These are phyloP conservation scores for Dilophus febrilis DNA, from an alignment of 2,888 invertebrate genomes.

Conservation along the genomic window DNA sequence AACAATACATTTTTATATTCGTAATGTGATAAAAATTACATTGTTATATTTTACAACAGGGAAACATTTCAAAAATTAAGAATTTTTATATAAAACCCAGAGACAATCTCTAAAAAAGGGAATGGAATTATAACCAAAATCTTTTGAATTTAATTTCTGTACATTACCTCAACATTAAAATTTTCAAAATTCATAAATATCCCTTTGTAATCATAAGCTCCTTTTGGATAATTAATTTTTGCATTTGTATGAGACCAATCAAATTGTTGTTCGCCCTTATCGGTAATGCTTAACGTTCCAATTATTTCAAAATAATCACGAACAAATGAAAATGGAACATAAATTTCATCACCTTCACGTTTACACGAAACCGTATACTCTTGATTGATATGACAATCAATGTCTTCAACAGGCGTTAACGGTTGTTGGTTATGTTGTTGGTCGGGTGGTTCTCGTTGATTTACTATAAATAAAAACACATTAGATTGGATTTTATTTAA, in stretches of 20 bases:
- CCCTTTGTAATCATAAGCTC: constrained; percentile 75
- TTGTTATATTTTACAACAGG: no score
- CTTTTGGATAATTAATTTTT: constrained; percentile 75
- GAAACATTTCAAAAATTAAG: no score
- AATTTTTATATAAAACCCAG: background rate
- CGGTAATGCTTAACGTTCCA: constrained; percentile 60
- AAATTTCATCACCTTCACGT: constrained; percentile 71
- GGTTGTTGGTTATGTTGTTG: no score
- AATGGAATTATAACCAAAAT: background rate
- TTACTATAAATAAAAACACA: constrained; percentile 3
- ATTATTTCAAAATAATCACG: constrained; percentile 90
- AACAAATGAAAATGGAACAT: constrained; percentile 80
- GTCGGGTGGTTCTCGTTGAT: background rate
- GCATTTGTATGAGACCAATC: constrained; percentile 93
- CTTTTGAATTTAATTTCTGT: constrained; percentile 2
- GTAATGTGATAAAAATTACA: no score
- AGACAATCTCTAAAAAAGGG: background rate
- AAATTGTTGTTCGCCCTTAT: constrained; percentile 57
- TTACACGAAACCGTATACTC: constrained; percentile 66
- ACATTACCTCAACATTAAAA: constrained; percentile 80
- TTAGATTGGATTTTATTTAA: constrained; percentile 3
- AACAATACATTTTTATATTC: no score
- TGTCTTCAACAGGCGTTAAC: no score
- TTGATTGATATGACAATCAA: constrained; percentile 79
- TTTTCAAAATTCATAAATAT: constrained; percentile 95